Conservation (phyloP, 2,888 invertebrate genomes). For the Ophonus ardosiacus region DNA sequence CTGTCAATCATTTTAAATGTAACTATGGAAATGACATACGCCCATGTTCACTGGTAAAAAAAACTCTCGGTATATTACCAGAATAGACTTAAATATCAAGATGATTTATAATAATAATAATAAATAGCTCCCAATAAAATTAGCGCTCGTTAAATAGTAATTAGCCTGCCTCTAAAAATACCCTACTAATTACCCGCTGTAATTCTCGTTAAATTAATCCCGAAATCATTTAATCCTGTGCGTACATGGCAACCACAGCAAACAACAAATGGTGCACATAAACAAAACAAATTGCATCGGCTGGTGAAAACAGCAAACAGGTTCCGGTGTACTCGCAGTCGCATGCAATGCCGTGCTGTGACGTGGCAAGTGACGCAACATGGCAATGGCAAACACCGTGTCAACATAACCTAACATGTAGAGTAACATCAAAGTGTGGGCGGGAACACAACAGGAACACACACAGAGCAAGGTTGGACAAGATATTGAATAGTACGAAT, state of each 20-base stretch:
- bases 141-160: too few species aligned
- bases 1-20: too few species aligned
- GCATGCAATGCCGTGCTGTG: not conserved
- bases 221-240: not conserved
- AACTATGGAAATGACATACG: too few species aligned
- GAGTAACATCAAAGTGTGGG: not conserved
- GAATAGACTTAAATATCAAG: too few species aligned
- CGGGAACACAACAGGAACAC: not conserved
- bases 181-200: not conserved
- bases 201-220: not conserved
- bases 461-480: not conserved
- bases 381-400: not conserved
- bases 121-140: too few species aligned
- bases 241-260: slow-evolving; percentile 1
- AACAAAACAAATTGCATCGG: slow-evolving; percentile 35
- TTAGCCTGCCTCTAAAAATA: too few species aligned
- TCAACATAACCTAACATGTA: not conserved
- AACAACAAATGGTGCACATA: slow-evolving; percentile 19
- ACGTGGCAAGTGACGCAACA: not conserved
- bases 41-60: too few species aligned
- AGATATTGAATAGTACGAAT: too few species aligned
- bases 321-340: not conserved
- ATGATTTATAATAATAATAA: too few species aligned
- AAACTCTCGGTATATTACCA: too few species aligned
- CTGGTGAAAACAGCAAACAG: slow-evolving; percentile 41